Percentiles rank a stretch among this genome's conserved stretches.
These are phyloP conservation scores for Arctia plantaginis DNA, from an alignment of 2,888 invertebrate species.

Conservation along the genomic window DNA sequence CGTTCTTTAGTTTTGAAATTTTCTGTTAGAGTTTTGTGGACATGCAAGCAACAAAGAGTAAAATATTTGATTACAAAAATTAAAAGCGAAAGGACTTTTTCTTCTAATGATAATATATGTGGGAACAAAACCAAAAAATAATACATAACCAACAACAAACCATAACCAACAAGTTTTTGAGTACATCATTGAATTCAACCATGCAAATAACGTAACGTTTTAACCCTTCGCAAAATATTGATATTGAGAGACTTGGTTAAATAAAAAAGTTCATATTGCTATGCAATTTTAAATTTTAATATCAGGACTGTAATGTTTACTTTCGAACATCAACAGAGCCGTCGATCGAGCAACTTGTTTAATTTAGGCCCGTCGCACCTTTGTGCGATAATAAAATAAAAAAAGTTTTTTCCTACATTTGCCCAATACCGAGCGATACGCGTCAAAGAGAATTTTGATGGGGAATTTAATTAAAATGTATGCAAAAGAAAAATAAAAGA, in stretches of 20 bases:
- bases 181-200: constrained; percentile 61
- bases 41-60: neutral
- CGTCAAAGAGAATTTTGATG: constrained; percentile 60
- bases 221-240: constrained; percentile 66
- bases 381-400: constrained; percentile 70
- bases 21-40: neutral
- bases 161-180: constrained; percentile 40
- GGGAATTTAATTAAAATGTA: constrained; percentile 54
- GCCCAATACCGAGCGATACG: constrained; percentile 55
- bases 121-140: constrained; percentile 16
- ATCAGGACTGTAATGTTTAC: constrained; percentile 51
- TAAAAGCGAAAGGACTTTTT: constrained; percentile 9
- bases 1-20: constrained; percentile 2
- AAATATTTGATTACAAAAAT: constrained; percentile 3
- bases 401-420: constrained; percentile 60
- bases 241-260: constrained; percentile 62
- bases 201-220: constrained; percentile 61
- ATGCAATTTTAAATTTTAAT: constrained; percentile 54
- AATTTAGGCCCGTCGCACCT: constrained; percentile 70
- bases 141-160: constrained; percentile 25
- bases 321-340: constrained; percentile 45
- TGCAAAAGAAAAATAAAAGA: constrained; percentile 41
- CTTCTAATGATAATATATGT: too few relatives aligned
- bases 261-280: constrained; percentile 40
- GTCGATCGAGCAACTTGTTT: constrained; percentile 64